Conservation (phyloP, 2,888 invertebrate species). For the Platynereis dumerilii region DNA sequence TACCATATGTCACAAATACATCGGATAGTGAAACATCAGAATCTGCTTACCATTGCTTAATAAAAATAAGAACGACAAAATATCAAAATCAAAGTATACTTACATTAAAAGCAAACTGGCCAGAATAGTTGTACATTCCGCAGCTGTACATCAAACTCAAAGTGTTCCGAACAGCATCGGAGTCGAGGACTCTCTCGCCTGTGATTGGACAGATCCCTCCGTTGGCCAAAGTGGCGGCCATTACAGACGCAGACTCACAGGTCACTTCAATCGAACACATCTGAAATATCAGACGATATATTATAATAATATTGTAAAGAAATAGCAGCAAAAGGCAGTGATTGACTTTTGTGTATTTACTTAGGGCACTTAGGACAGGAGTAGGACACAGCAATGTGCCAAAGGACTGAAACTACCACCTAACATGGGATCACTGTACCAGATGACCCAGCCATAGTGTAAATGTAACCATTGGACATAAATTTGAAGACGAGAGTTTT, state of each 20-base stretch:
- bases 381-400: too few relatives aligned
- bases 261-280: slow-evolving; percentile 96
- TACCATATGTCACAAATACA: too few relatives aligned
- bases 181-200: slow-evolving; percentile 88
- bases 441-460: too few relatives aligned
- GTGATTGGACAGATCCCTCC: slow-evolving; percentile 98
- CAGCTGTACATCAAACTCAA: slow-evolving; percentile 97
- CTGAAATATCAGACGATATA: slow-evolving; percentile 68
- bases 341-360: neutral
- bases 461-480: too few relatives aligned
- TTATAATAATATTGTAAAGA: neutral
- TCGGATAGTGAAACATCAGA: too few relatives aligned
- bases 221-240: slow-evolving; percentile 95
- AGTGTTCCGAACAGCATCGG: slow-evolving; percentile 92
- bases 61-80: too few relatives aligned
- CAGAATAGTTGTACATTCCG: slow-evolving; percentile 91
- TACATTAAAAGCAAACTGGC: slow-evolving; percentile 93
- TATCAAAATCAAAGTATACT: too few relatives aligned
- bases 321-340: neutral
- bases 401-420: too few relatives aligned
- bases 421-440: too few relatives aligned
- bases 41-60: too few relatives aligned
- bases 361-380: neutral
- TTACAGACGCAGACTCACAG: slow-evolving; percentile 90
- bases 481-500: too few relatives aligned